phyloP scores from a whole-genome alignment of 2,797 vertebrate species.

The Nyctibius grandis region DNA sequence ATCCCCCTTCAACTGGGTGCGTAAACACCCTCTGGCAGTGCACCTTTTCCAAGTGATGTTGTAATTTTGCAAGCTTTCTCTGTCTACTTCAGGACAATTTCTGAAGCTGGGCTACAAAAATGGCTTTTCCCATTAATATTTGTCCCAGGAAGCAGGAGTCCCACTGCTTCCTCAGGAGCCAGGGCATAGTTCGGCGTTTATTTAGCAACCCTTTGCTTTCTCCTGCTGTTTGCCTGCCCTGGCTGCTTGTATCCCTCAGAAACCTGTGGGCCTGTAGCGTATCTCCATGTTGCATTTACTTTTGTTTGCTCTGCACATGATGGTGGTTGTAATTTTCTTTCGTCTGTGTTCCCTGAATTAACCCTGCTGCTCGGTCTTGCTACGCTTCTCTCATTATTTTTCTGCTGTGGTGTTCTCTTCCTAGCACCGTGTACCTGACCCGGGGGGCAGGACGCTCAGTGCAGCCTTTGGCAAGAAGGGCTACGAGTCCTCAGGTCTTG shows the following conservation, averaged over 20 bases:
- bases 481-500: neutral
- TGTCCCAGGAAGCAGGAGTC: neutral
- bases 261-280: neutral
- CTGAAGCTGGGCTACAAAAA: neutral
- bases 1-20: neutral
- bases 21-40: neutral
- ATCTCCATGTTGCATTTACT: neutral
- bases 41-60: neutral
- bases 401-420: neutral
- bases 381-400: neutral
- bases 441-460: neutral
- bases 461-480: neutral
- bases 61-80: neutral
- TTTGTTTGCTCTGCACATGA: neutral
- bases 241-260: neutral
- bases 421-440: neutral
- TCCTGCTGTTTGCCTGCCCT: neutral
- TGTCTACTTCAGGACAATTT: neutral
- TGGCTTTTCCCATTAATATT: neutral
- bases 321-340: neutral
- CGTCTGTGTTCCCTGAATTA: neutral
- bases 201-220: neutral
- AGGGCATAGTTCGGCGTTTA: too few species aligned
- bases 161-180: neutral
- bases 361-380: neutral